A percentile compares a stretch with the other conserved stretches of the same genome.
phyloP scores from a whole-genome alignment of 2,113 vertebrate genomes.

The Myrmophylax atrothorax region DNA sequence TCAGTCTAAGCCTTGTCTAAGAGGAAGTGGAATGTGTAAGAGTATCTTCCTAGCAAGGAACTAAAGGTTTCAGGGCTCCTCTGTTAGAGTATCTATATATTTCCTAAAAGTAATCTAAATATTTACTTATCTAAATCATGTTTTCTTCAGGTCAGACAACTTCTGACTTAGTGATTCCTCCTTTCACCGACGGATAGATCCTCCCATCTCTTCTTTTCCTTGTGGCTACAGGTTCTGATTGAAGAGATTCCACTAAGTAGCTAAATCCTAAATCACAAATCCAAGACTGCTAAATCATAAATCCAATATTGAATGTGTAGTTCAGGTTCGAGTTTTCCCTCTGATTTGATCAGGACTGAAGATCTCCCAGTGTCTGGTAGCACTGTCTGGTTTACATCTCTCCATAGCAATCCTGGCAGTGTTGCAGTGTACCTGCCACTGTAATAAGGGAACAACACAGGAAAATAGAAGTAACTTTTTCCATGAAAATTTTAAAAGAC shows the following conservation, averaged over 20 bases:
- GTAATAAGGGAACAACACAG: not conserved
- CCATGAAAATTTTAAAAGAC: not conserved
- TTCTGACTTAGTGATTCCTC: not conserved
- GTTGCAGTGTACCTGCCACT: not conserved
- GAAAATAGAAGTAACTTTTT: not conserved
- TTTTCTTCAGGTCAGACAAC: not conserved
- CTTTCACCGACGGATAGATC: not conserved
- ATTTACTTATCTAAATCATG: not conserved
- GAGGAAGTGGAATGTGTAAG: fast-evolving
- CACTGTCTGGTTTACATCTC: not conserved
- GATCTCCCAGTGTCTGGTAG: not conserved
- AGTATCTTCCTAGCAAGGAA: not conserved
- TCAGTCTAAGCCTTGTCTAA: not conserved
- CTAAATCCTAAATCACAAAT: not conserved
- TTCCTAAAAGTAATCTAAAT: not conserved
- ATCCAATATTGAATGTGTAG: not conserved
- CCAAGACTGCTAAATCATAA: not conserved
- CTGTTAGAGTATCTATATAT: not conserved
- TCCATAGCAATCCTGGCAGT: not conserved
- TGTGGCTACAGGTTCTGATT: not conserved
- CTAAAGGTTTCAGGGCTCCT: not conserved
- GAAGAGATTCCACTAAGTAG: not conserved
- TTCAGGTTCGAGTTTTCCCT: not conserved
- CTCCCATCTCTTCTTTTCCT: not conserved
- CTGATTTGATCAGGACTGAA: not conserved